Evolutionary conservation across 2,888 invertebrate genomes (phyloP).

Genomic region (Clunio marinus): DNA sequence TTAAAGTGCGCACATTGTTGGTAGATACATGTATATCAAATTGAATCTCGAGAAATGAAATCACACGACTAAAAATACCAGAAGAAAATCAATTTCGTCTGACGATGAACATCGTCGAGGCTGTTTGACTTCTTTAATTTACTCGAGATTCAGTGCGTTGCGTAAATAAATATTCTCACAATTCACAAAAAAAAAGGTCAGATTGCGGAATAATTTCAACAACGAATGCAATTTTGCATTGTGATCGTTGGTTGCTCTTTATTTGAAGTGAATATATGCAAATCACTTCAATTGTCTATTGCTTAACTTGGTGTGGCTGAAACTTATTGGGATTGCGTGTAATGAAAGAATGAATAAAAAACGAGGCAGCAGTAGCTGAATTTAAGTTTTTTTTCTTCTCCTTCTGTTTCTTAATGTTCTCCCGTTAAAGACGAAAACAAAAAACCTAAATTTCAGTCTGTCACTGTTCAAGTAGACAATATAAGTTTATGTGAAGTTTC

Average conservation of each 20-base stretch:
- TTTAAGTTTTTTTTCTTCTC: background rate
- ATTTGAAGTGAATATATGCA: no score
- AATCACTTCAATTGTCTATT: conserved; percentile 17
- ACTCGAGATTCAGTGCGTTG: no score
- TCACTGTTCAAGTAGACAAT: background rate
- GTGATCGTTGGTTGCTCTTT: no score
- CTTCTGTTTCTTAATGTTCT: background rate
- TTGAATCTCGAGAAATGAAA: conserved; percentile 2
- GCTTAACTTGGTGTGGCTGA: background rate
- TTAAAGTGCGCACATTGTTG: background rate
- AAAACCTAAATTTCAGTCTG: no score
- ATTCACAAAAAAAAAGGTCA: no score
- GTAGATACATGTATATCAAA: background rate
- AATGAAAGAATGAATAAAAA: background rate
- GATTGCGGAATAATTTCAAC: no score
- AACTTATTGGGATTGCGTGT: conserved; percentile 17
- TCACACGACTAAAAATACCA: conserved; percentile 14
- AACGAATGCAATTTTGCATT: no score
- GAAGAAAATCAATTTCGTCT: background rate
- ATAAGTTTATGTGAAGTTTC: conserved; percentile 15
- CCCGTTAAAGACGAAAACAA: no score
- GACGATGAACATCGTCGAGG: background rate
- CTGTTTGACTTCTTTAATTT: no score
- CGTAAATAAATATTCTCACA: no score
- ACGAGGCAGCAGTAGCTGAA: background rate